These are phyloP conservation scores for Epinephelus fuscoguttatus DNA, from an alignment of 2,113 vertebrate genomes.

Conservation along the genomic window DNA sequence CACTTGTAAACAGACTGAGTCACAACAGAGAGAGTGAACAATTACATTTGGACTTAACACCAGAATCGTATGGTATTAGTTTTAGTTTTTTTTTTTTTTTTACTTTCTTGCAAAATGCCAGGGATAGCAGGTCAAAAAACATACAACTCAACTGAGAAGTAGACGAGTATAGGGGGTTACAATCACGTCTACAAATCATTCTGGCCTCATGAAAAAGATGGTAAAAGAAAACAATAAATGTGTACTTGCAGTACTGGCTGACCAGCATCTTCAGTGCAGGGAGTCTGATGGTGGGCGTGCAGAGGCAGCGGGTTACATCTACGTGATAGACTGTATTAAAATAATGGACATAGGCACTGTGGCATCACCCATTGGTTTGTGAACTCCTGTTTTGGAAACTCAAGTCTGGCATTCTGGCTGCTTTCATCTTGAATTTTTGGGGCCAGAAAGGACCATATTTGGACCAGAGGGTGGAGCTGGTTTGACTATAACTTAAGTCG, in stretches of 20 bases:
- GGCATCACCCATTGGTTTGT: no score
- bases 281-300: no score
- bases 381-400: no score
- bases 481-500: no score
- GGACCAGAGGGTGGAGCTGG: no score
- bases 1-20: slow-evolving; percentile 75
- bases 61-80: background rate
- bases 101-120: background rate
- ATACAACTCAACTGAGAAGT: background rate
- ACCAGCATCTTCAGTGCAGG: background rate
- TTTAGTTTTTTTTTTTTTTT: background rate
- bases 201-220: background rate
- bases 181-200: background rate
- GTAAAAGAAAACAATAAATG: background rate
- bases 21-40: slow-evolving; percentile 36
- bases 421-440: no score
- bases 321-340: no score
- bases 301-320: no score
- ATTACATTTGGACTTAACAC: slow-evolving; percentile 5
- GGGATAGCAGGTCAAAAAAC: background rate
- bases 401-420: no score
- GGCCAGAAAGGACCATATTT: no score
- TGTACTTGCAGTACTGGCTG: background rate
- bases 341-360: no score
- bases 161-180: background rate